Conservation (phyloP, 2,888 invertebrate genomes). For the Drosophila algonquin region DNA sequence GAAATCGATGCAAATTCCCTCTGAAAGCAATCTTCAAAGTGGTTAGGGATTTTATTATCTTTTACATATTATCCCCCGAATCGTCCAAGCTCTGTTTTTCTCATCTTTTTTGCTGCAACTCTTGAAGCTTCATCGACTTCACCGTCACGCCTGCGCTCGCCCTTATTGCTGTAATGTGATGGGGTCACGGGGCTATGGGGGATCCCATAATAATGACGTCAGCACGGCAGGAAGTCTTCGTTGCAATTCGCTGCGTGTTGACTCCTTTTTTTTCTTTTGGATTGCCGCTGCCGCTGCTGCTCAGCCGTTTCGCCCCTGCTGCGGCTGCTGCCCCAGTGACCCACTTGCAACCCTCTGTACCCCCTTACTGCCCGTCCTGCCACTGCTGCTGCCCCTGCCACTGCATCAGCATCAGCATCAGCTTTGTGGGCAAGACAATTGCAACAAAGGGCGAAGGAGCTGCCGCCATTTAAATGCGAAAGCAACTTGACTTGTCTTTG, state of each 20-base stretch:
- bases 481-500: slow-evolving; percentile 57
- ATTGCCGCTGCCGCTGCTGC: slow-evolving; percentile 56
- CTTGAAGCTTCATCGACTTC: neutral
- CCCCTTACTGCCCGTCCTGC: neutral
- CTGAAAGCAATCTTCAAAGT: no score
- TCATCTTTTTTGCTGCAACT: no score
- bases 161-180: neutral
- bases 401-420: slow-evolving; percentile 31
- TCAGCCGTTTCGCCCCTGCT: slow-evolving; percentile 17
- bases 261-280: slow-evolving; percentile 21
- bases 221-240: slow-evolving; percentile 51
- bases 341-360: slow-evolving; percentile 55
- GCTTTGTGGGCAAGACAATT: slow-evolving; percentile 59
- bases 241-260: slow-evolving; percentile 43
- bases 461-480: slow-evolving; percentile 66
- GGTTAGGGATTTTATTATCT: no score
- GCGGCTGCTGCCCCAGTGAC: slow-evolving; percentile 71
- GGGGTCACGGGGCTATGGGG: slow-evolving; percentile 3
- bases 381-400: neutral
- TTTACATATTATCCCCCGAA: no score
- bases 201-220: slow-evolving; percentile 51
- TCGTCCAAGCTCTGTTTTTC: no score
- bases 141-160: neutral
- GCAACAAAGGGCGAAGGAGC: slow-evolving; percentile 55
- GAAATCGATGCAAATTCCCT: no score